These are phyloP conservation scores for Holacanthus passer DNA, from an alignment of 2,113 vertebrate genomes.

Conservation along the genomic window DNA sequence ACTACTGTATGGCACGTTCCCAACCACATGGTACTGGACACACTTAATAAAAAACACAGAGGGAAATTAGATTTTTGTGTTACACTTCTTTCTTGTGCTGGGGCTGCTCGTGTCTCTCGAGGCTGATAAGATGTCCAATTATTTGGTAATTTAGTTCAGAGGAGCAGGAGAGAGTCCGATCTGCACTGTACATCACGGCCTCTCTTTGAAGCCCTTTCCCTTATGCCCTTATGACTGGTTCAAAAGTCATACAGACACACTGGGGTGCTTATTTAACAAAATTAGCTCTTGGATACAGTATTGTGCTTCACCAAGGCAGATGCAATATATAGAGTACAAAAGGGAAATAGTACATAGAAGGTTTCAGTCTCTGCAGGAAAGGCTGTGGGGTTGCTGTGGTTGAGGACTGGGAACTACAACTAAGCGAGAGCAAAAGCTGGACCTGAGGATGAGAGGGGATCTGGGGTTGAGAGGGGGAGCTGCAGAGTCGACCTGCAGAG, in stretches of 20 bases:
- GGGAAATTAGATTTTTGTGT: constrained; percentile 59
- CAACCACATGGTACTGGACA: constrained; percentile 63
- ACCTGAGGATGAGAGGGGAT: constrained; percentile 47
- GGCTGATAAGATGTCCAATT: constrained; percentile 78
- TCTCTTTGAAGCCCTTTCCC: constrained; percentile 78
- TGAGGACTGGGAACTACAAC: constrained; percentile 52
- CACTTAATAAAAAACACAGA: constrained; percentile 61
- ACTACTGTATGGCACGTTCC: constrained; percentile 58
- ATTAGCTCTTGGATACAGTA: constrained; percentile 70
- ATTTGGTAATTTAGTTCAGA: constrained; percentile 79
- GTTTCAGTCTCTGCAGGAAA: constrained; percentile 68
- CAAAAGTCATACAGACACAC: constrained; percentile 58
- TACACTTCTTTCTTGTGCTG: constrained; percentile 64
- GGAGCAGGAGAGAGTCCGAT: constrained; percentile 67
- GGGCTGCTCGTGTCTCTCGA: constrained; percentile 68
- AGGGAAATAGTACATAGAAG: constrained; percentile 53
- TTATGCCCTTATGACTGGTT: constrained; percentile 56
- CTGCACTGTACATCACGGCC: constrained; percentile 62
- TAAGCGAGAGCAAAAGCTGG: constrained; percentile 48
- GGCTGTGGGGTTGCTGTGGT: constrained; percentile 58
- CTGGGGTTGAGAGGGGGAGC: constrained; percentile 19
- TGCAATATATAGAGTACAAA: constrained; percentile 61
- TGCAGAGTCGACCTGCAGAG: constrained; percentile 58
- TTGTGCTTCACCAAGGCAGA: constrained; percentile 80
- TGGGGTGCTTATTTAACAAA: constrained; percentile 54